Conservation (phyloP, 2,888 invertebrate species). For the Drosophila yooni region DNA sequence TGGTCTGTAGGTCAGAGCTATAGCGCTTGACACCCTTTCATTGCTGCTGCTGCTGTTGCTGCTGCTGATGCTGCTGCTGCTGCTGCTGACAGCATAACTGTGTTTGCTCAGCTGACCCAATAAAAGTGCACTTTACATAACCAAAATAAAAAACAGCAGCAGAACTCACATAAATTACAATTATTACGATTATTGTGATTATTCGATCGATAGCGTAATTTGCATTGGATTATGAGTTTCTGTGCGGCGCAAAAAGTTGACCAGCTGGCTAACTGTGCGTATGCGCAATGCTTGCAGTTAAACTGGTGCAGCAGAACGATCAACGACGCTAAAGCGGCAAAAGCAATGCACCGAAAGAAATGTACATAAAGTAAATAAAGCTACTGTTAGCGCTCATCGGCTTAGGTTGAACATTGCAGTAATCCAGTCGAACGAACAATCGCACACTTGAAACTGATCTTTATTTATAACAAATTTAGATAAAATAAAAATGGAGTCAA, state of each 20-base stretch:
- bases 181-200: conserved; percentile 22
- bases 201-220: conserved; percentile 24
- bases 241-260: conserved; percentile 10
- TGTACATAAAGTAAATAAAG: not conserved
- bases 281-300: conserved; percentile 42
- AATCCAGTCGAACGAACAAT: not conserved
- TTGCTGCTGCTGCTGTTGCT: not conserved
- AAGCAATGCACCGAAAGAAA: conserved; percentile 11
- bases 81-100: conserved; percentile 24
- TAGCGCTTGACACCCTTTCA: conserved; percentile 67
- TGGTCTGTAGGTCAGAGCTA: conserved; percentile 63
- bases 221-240: conserved; percentile 14
- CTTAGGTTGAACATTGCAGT: not conserved
- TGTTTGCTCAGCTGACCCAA: conserved; percentile 42
- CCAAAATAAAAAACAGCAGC: conserved; percentile 27
- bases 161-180: conserved; percentile 26
- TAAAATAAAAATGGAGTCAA: not conserved
- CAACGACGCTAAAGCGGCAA: conserved; percentile 1
- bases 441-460: not conserved
- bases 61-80: not conserved
- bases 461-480: not conserved
- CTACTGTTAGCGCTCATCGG: not conserved
- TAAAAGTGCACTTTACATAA: conserved; percentile 46
- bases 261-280: conserved; percentile 55
- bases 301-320: conserved; percentile 28